phyloP scores from a whole-genome alignment of 2,888 invertebrate species.

The Parnassius smintheus region DNA sequence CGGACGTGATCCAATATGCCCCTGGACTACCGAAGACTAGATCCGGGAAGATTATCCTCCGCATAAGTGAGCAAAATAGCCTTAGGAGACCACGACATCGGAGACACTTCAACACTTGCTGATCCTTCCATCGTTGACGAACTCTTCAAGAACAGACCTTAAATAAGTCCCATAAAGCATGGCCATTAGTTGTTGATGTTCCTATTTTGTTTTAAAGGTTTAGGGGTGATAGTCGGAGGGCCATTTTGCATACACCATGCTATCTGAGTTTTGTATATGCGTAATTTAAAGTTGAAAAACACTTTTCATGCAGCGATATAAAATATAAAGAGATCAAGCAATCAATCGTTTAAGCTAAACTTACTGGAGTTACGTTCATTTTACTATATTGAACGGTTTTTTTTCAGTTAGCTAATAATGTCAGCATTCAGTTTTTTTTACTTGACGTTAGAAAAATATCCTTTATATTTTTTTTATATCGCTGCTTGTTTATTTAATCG shows the following conservation, averaged over 20 bases:
- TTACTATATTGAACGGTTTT: too few species aligned
- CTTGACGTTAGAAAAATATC: background rate
- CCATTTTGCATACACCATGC: background rate
- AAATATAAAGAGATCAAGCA: slow-evolving; percentile 1
- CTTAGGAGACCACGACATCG: slow-evolving; percentile 92
- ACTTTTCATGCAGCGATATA: slow-evolving; percentile 2
- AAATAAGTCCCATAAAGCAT: slow-evolving; percentile 19
- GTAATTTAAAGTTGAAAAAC: too few species aligned
- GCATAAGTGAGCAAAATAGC: slow-evolving; percentile 97
- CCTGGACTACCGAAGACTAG: slow-evolving; percentile 97
- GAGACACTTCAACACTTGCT: slow-evolving; percentile 96
- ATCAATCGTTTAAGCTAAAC: too few species aligned
- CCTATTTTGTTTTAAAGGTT: slow-evolving; percentile 14
- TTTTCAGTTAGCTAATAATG: too few species aligned
- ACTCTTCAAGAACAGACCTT: slow-evolving; percentile 87
- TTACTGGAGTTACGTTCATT: too few species aligned
- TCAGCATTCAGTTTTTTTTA: too few species aligned
- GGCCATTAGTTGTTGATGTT: slow-evolving; percentile 9
- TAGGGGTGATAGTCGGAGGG: background rate
- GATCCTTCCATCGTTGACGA: slow-evolving; percentile 93
- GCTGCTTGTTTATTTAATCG: background rate
- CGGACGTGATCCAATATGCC: slow-evolving; percentile 96
- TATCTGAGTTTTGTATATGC: background rate
- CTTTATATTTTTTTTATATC: background rate
- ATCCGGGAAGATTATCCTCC: slow-evolving; percentile 99